Conservation (phyloP, 2,113 vertebrate species). For the Elachura formosa region DNA sequence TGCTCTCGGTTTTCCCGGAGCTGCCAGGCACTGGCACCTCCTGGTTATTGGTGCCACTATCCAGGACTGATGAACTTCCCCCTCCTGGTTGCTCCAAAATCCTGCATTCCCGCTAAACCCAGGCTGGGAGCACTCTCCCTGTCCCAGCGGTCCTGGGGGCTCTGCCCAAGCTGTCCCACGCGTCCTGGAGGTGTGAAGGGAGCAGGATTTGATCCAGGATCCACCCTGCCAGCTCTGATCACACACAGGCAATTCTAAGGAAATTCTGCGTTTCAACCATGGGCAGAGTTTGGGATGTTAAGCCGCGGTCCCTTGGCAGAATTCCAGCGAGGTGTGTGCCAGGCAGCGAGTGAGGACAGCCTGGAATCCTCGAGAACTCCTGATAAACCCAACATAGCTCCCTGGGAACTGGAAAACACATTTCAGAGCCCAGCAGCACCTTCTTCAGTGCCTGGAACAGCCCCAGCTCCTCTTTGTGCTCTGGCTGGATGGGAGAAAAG, state of each 20-base stretch:
- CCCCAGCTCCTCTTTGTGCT: background rate
- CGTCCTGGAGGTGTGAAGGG: background rate
- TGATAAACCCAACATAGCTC: background rate
- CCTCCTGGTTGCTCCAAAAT: background rate
- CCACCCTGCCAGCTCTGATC: background rate
- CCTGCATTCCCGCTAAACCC: background rate
- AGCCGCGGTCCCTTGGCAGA: background rate
- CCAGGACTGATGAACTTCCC: background rate
- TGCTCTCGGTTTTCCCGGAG: background rate
- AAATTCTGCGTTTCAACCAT: background rate
- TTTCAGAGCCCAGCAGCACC: background rate
- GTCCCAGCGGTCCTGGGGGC: background rate
- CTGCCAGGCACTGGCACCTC: fast-evolving
- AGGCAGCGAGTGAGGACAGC: background rate
- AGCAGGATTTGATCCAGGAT: background rate
- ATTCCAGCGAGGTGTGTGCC: background rate
- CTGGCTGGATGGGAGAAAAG: background rate
- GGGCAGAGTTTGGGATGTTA: background rate
- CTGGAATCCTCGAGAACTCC: background rate
- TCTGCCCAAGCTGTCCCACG: fast-evolving
- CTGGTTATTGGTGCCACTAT: background rate
- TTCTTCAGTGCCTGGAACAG: background rate
- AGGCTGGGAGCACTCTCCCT: fast-evolving
- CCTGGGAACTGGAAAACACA: background rate
- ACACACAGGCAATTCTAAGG: background rate